These are phyloP conservation scores for Myiopsitta monachus DNA, from an alignment of 2,113 vertebrate species.

Conservation along the genomic window DNA sequence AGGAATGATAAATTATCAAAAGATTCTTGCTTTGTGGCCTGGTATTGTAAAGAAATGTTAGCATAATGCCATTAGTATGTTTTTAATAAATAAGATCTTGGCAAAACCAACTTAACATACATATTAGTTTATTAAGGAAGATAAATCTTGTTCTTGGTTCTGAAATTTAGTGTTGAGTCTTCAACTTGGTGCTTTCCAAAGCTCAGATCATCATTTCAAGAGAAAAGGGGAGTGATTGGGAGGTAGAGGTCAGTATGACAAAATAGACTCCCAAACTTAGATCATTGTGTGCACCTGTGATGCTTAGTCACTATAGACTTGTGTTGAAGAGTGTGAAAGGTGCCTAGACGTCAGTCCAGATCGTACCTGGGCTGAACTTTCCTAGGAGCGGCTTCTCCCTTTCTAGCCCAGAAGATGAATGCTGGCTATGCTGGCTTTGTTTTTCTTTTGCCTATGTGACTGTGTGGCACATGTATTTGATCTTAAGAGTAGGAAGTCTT, in stretches of 20 bases:
- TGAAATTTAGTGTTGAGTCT: background rate
- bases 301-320: background rate
- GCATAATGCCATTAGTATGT: background rate
- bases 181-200: background rate
- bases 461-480: background rate
- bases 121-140: background rate
- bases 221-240: background rate
- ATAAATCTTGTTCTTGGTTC: background rate
- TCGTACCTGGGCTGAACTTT: background rate
- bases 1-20: background rate
- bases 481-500: background rate
- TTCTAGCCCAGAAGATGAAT: background rate
- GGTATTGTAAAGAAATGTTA: background rate
- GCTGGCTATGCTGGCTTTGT: background rate
- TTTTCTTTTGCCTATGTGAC: background rate
- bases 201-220: background rate
- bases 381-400: background rate
- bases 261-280: background rate
- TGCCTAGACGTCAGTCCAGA: background rate
- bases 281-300: background rate
- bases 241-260: background rate
- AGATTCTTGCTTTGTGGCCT: background rate
- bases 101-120: rapidly evolving
- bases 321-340: background rate
- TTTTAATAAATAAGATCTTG: background rate